Percentiles rank a stretch among this genome's conserved stretches.
These are phyloP conservation scores for Nothura maculosa DNA, from an alignment of 2,797 vertebrate genomes.

Conservation along the genomic window DNA sequence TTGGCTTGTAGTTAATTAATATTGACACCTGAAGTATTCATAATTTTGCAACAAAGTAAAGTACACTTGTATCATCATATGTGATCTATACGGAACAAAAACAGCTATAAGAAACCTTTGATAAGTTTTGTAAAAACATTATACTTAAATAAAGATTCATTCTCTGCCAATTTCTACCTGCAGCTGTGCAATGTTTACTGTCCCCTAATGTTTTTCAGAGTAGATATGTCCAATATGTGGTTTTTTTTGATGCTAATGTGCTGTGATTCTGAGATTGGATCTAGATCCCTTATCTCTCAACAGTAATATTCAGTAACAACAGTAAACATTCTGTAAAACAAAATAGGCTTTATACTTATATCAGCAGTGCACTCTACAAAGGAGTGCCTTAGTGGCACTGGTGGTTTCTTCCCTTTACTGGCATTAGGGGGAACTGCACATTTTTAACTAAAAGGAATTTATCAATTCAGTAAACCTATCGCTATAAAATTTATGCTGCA, in stretches of 20 bases:
- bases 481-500: not conserved
- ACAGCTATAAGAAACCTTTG: not conserved
- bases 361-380: not conserved
- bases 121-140: not conserved
- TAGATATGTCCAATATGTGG: not conserved
- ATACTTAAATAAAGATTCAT: not conserved
- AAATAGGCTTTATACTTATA: not conserved
- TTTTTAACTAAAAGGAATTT: not conserved
- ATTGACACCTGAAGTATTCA: not conserved
- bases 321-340: not conserved
- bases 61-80: fast-evolving
- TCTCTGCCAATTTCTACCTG: not conserved
- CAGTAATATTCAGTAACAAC: not conserved
- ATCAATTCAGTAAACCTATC: not conserved
- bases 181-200: not conserved
- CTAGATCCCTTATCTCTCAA: not conserved
- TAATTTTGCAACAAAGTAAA: not conserved
- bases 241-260: not conserved
- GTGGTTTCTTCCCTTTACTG: not conserved
- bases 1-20: not conserved
- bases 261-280: not conserved
- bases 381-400: not conserved
- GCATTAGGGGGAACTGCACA: not conserved
- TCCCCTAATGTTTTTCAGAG: not conserved
- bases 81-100: not conserved